These are phyloP conservation scores for Bryconaethiops microstoma DNA, from an alignment of 2,797 vertebrate species.

Conservation along the genomic window DNA sequence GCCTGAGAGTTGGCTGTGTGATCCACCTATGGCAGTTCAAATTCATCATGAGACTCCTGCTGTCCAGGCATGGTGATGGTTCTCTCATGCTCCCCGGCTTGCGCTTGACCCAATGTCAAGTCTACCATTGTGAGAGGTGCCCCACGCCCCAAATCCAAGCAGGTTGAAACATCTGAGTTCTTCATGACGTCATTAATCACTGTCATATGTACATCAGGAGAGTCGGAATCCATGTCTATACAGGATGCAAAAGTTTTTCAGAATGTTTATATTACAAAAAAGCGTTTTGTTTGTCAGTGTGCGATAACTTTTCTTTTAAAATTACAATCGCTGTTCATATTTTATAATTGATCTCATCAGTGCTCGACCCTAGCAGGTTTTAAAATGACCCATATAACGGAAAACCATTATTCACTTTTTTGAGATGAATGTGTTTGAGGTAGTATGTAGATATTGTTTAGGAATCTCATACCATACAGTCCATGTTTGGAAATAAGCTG, in stretches of 20 bases:
- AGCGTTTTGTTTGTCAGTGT: neutral
- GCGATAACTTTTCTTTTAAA: too few relatives aligned
- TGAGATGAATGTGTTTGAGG: too few relatives aligned
- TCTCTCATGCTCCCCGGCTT: neutral
- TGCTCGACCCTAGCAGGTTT: too few relatives aligned
- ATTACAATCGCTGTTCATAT: too few relatives aligned
- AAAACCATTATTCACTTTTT: too few relatives aligned
- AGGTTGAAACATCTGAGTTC: slow-evolving; percentile 56
- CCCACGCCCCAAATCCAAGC: slow-evolving; percentile 29
- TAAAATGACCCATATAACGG: too few relatives aligned
- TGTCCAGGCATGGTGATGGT: neutral
- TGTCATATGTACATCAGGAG: slow-evolving; percentile 36
- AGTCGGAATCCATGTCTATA: slow-evolving; percentile 20
- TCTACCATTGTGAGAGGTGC: slow-evolving; percentile 37
- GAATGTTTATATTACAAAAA: neutral
- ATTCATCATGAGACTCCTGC: neutral
- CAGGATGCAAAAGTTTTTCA: slow-evolving; percentile 1
- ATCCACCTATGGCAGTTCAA: neutral
- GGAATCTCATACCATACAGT: too few relatives aligned
- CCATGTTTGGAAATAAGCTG: too few relatives aligned
- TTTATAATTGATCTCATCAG: too few relatives aligned
- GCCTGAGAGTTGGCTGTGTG: neutral
- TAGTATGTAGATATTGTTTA: too few relatives aligned
- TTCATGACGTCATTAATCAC: slow-evolving; percentile 62
- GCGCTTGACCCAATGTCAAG: slow-evolving; percentile 34